phyloP scores from a whole-genome alignment of 2,797 vertebrate genomes.

The Eulemur albifrons region DNA sequence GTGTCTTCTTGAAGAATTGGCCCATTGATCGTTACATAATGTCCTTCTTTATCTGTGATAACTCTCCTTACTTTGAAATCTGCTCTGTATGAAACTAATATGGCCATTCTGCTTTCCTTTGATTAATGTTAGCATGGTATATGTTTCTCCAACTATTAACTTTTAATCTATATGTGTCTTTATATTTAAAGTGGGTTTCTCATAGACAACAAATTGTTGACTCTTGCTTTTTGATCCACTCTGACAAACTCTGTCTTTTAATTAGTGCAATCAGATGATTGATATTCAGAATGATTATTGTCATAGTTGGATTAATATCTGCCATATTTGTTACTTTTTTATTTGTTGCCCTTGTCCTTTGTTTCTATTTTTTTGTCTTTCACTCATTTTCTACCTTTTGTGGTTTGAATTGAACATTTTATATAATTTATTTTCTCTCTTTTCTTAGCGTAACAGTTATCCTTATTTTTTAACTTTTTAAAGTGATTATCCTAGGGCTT shows the following conservation, averaged over 20 bases:
- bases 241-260: neutral
- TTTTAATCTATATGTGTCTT: neutral
- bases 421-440: neutral
- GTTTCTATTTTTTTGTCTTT: neutral
- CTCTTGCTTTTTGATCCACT: neutral
- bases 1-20: neutral
- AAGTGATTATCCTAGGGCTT: neutral
- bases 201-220: neutral
- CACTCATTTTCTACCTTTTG: neutral
- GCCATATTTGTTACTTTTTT: neutral
- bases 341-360: neutral
- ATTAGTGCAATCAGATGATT: neutral
- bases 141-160: neutral
- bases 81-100: neutral
- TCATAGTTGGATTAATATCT: neutral
- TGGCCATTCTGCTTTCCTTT: neutral
- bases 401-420: neutral
- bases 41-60: neutral
- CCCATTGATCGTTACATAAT: neutral
- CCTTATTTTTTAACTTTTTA: neutral
- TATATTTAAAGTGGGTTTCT: neutral
- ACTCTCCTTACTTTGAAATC: neutral
- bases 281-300: neutral
- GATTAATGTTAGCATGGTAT: neutral
- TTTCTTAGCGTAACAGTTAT: neutral